A percentile compares a stretch with the other conserved stretches of the same genome.
These are phyloP conservation scores for Ahaetulla prasina DNA, from an alignment of 2,113 vertebrate genomes.

Conservation along the genomic window DNA sequence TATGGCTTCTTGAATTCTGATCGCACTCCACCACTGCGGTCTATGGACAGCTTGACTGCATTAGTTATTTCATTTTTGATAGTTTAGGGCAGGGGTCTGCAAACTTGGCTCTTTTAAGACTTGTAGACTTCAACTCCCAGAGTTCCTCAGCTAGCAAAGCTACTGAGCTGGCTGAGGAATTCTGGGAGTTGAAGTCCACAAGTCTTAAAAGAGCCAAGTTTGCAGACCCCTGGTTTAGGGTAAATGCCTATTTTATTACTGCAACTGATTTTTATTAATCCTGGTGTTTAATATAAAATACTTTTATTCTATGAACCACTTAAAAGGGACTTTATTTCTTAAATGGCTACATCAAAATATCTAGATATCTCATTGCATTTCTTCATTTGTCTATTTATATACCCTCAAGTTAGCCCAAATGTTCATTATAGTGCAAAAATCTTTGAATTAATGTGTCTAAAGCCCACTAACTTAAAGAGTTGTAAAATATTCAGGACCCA, in stretches of 20 bases:
- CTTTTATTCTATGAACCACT: not conserved
- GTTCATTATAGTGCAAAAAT: not conserved
- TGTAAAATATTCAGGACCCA: not conserved
- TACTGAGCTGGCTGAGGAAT: too few species aligned
- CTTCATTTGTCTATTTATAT: not conserved
- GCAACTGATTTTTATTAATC: not conserved
- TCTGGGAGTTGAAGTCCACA: too few species aligned
- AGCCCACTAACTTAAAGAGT: not conserved
- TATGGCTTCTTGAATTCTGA: too few species aligned
- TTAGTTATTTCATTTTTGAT: too few species aligned
- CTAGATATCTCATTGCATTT: not conserved
- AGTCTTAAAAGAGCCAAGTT: too few species aligned
- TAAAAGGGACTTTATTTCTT: not conserved
- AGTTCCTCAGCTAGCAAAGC: too few species aligned
- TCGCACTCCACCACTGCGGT: fast-evolving
- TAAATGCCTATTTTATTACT: not conserved
- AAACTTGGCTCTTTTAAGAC: too few species aligned
- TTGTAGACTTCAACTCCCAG: too few species aligned
- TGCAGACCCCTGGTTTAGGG: too few species aligned
- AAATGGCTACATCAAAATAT: not conserved
- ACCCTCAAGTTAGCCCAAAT: not conserved
- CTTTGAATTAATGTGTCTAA: not conserved
- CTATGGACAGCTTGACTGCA: not conserved
- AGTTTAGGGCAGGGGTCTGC: too few species aligned
- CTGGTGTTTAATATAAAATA: not conserved